Base-by-base conservation (phyloP, 2,888 invertebrate genomes). In the Schrankia costaestrigalis region DNA sequence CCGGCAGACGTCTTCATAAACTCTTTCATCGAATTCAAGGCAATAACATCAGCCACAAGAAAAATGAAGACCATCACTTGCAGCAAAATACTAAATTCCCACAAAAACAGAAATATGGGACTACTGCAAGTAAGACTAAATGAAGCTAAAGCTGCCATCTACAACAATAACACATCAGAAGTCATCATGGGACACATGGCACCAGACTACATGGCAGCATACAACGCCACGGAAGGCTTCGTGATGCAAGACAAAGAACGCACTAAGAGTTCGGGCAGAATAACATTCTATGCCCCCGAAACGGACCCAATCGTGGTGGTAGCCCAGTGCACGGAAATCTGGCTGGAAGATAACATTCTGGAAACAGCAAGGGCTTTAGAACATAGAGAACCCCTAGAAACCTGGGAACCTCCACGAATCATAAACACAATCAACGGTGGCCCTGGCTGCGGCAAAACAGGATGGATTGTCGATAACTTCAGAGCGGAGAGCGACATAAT, bases 371-470 rank as follows among this genome's bases (percentile, higher is more conserved):
- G n/a, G n/a, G n/a, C n/a, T n/a, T n/a, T n/a, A n/a, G n/a, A n/a
- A n/a, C n/a, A n/a, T n/a, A n/a, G n/a, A n/a, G n/a, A n/a, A n/a
- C n/a, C n/a, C n/a, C n/a, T n/a, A n/a, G n/a, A n/a, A n/a, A n/a
- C n/a, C n/a, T n/a, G n/a, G n/a, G n/a, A n/a, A n/a, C n/a, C n/a
- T n/a, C n/a, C n/a, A n/a, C n/a, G n/a, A n/a, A n/a, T n/a, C n/a
- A n/a, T n/a, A n/a, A n/a, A n/a, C n/a, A n/a, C n/a, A n/a, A n/a
- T n/a, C n/a, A n/a, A n/a, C n/a, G n/a, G n/a, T n/a, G n/a, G n/a
- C n/a, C n/a, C 45, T 0, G 49, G 49, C 2, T 49, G 49, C 27
- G 47, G 49, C 1, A 49, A 47, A 11, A 38, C 49, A 1, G 31
- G 44, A 5, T 47, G 47, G 47, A 39, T 47, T 4, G 17, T 38